These are phyloP conservation scores for Chymomyza fuscimana DNA, from an alignment of 2,888 invertebrate species.

Conservation along the genomic window DNA sequence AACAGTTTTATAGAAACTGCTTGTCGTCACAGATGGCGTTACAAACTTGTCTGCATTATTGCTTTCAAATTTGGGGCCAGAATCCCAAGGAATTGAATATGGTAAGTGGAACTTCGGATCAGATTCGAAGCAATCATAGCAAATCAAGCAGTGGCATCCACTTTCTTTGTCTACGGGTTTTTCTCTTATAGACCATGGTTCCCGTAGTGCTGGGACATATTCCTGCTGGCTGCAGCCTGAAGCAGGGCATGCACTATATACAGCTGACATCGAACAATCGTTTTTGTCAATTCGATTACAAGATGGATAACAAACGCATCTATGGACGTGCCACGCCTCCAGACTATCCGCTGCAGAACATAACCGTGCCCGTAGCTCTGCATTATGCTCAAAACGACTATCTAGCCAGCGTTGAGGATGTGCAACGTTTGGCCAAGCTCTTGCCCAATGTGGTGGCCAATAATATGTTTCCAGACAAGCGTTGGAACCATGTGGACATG, in stretches of 20 bases:
- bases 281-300: constrained; percentile 81
- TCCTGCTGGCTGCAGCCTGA: constrained; percentile 82
- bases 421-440: constrained; percentile 49
- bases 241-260: constrained; percentile 81
- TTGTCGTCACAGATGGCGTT: constrained; percentile 32
- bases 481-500: constrained; percentile 72
- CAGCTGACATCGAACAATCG: constrained; percentile 78
- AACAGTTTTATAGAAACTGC: constrained; percentile 38
- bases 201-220: constrained; percentile 83
- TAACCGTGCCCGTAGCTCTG: constrained; percentile 81
- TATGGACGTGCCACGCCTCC: constrained; percentile 81
- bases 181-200: constrained; percentile 80
- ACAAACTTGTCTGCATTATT: constrained; percentile 67
- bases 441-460: constrained; percentile 67
- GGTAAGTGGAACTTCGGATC: no score
- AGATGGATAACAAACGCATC: constrained; percentile 77
- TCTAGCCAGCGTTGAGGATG: constrained; percentile 80
- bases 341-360: constrained; percentile 79
- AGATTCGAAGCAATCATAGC: no score
- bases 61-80: constrained; percentile 81
- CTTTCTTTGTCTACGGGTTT: no score
- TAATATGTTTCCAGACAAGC: constrained; percentile 49
- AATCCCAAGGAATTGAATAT: constrained; percentile 78
- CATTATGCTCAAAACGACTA: constrained; percentile 82
- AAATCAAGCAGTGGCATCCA: no score